Base-by-base conservation (phyloP, 2,888 invertebrate genomes). In the Plagodis pulveraria region DNA sequence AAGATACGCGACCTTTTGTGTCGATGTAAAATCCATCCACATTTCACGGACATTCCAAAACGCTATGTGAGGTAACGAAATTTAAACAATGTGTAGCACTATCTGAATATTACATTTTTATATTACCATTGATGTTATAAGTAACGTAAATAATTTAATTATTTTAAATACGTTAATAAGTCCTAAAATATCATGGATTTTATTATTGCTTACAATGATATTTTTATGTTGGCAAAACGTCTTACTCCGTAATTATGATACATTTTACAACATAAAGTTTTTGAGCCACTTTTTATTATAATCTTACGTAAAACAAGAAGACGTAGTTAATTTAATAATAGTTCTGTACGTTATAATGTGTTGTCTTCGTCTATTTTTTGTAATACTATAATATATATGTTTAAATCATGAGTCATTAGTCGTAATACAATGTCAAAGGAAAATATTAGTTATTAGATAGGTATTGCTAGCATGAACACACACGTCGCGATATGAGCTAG, bases 131-230 rank as follows among this genome's bases (percentile, higher is more conserved):
- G 62, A 65, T 71, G 69, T 66, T 43, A 58, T 50, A 73, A 74
- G 47, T 68, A 67, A 69, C 70, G 73, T 60, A 56, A 50, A 53
- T 49, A 46, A 38, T 43, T 54, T 35, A 48, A 44, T 55, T 51
- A 59, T 64, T 56, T 62, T 58, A 62, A 67, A 71, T 71, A 77
- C 73, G 66, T 76, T 67, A 70, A 61, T 62, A 69, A 58, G 68
- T 70, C 62, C 70, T 78, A 77, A 74, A 69, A 59, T 76, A 81
- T 69, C 67, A 71, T 81, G 76, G 78, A 41, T 70, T 73, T 81
- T 73, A 81, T 81, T 88, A 89, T 88, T 89, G 88, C 87, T 89
- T 87, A 86, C 65, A 78, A 80, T 86, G 85, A 86, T 87, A 86
- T 82, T 84, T 82, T 83, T 84, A 84, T 78, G 87, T 84, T 84